Percentiles rank a stretch among this genome's conserved stretches.
Evolutionary conservation across 2,797 vertebrate species (phyloP).

Genomic region (Gymnothorax reevesii): DNA sequence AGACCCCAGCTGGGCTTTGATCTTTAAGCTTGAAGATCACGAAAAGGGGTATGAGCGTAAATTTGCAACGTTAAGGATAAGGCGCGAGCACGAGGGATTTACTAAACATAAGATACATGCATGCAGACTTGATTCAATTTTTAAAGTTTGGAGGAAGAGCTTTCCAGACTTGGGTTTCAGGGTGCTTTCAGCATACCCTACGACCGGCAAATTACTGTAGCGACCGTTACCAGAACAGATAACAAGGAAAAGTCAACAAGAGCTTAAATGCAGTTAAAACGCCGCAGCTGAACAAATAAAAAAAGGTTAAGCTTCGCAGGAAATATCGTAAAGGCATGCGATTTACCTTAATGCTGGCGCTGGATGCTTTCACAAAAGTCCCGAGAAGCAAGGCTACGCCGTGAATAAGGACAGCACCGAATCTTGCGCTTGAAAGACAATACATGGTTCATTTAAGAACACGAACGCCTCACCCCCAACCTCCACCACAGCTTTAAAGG

Average conservation of each 20-base stretch:
- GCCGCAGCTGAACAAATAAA: not conserved
- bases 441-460: slow-evolving; percentile 55
- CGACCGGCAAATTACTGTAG: slow-evolving; percentile 25
- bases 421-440: slow-evolving; percentile 47
- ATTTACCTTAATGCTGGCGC: slow-evolving; percentile 51
- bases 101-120: not conserved
- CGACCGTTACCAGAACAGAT: not conserved
- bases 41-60: slow-evolving; percentile 24
- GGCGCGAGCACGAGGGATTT: not conserved
- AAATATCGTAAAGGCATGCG: slow-evolving; percentile 19
- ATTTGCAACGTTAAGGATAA: not conserved
- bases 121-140: not conserved
- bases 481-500: slow-evolving; percentile 46
- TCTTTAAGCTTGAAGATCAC: slow-evolving; percentile 34
- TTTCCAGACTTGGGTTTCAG: not conserved
- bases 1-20: slow-evolving; percentile 54
- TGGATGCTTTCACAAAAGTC: slow-evolving; percentile 40
- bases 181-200: slow-evolving; percentile 3
- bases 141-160: slow-evolving; percentile 28
- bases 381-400: slow-evolving; percentile 41
- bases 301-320: not conserved
- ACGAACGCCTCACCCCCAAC: slow-evolving; percentile 43
- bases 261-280: not conserved
- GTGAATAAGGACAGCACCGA: slow-evolving; percentile 39
- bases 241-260: not conserved